phyloP scores from a whole-genome alignment of 2,888 invertebrate genomes.

The Endotricha flammealis region DNA sequence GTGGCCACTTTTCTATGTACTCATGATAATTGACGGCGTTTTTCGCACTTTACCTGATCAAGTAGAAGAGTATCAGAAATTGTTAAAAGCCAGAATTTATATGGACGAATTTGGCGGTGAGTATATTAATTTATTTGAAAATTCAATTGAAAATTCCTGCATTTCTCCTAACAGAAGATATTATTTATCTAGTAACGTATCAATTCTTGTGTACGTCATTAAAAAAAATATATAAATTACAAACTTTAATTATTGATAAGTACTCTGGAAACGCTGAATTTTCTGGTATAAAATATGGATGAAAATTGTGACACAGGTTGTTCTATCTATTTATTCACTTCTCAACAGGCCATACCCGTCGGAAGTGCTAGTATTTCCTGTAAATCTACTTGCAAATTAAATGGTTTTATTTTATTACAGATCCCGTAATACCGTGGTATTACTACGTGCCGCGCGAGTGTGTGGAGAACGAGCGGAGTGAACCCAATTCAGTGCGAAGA shows the following conservation, averaged over 20 bases:
- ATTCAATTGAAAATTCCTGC: background rate
- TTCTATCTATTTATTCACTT: too few relatives aligned
- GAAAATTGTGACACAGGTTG: too few relatives aligned
- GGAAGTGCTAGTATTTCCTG: too few relatives aligned
- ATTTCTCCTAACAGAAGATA: too few relatives aligned
- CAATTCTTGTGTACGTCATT: too few relatives aligned
- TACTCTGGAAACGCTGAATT: too few relatives aligned
- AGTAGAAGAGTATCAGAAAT: conserved; percentile 93
- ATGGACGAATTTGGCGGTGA: conserved; percentile 89
- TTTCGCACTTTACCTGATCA: conserved; percentile 92
- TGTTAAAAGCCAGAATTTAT: conserved; percentile 88
- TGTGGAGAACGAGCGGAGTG: conserved; percentile 83
- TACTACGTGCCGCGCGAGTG: conserved; percentile 88
- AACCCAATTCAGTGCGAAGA: conserved; percentile 83
- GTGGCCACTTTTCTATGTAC: conserved; percentile 97
- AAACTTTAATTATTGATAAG: too few relatives aligned
- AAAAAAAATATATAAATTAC: too few relatives aligned
- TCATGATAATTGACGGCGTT: conserved; percentile 97
- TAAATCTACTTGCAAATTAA: too few relatives aligned
- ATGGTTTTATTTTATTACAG: conserved; percentile 78
- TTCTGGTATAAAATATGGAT: too few relatives aligned
- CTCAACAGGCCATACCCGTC: too few relatives aligned
- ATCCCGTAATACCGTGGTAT: conserved; percentile 96
- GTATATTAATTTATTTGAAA: background rate
- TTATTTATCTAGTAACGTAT: background rate